Conservation (phyloP, 1,140 invertebrate genomes). For the Drosophila persimilis region DNA sequence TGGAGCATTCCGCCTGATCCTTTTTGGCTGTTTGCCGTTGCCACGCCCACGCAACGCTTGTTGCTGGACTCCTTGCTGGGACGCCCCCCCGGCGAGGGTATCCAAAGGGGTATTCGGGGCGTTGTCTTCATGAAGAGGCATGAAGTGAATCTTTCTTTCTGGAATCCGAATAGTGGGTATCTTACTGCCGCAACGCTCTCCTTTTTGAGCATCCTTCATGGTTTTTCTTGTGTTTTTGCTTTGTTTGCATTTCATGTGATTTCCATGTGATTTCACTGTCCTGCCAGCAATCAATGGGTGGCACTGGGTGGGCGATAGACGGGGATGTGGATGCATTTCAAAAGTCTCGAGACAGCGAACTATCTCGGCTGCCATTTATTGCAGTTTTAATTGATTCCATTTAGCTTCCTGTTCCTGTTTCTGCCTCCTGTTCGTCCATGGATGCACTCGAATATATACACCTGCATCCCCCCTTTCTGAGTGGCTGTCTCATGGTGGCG, state of each 20-base stretch:
- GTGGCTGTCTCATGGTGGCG: conserved; percentile 34
- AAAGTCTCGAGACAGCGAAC: neutral
- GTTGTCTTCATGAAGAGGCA: too few relatives aligned
- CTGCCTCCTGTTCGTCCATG: neutral
- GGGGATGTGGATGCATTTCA: conserved; percentile 2
- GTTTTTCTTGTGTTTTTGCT: conserved; percentile 30
- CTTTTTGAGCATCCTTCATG: neutral
- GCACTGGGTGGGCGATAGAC: conserved; percentile 3
- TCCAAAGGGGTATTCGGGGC: too few relatives aligned
- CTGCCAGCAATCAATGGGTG: conserved; percentile 53
- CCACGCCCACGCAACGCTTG: conserved; percentile 33
- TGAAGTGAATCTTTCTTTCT: too few relatives aligned
- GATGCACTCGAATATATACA: too few relatives aligned
- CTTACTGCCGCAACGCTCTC: too few relatives aligned
- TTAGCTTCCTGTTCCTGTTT: neutral
- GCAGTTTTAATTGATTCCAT: conserved; percentile 53
- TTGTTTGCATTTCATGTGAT: conserved; percentile 34
- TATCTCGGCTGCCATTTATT: conserved; percentile 7
- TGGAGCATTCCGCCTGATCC: conserved; percentile 56
- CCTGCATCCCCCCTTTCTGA: neutral
- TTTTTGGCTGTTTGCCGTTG: conserved; percentile 48
- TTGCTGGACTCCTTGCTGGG: conserved; percentile 1
- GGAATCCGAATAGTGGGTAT: too few relatives aligned
- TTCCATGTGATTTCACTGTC: conserved; percentile 65
- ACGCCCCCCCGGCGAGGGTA: too few relatives aligned